Evolutionary conservation across 2,113 vertebrate species (phyloP).

Genomic region (Hydrochoerus hydrochaeris): DNA sequence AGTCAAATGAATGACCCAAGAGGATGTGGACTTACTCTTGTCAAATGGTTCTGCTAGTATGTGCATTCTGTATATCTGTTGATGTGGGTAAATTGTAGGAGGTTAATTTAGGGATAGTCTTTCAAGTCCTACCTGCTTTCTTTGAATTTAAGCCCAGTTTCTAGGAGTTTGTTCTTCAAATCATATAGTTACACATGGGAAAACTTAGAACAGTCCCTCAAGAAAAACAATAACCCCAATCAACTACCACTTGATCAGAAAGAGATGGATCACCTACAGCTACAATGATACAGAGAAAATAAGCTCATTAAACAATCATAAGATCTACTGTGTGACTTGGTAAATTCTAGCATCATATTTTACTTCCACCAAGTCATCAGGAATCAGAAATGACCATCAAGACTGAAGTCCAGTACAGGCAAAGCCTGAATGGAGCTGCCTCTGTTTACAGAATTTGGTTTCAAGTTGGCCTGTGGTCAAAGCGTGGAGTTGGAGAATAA

Average conservation of each 20-base stretch:
- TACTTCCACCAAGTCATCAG: neutral
- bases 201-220: neutral
- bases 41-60: neutral
- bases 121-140: neutral
- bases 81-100: neutral
- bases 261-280: fast-evolving
- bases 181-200: neutral
- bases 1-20: neutral
- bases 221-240: too few relatives aligned
- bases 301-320: fast-evolving
- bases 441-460: neutral
- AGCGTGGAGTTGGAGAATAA: fast-evolving
- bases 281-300: neutral
- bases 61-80: neutral
- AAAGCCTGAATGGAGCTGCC: neutral
- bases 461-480: neutral
- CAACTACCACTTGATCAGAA: neutral
- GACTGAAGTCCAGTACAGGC: too few relatives aligned
- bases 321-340: neutral
- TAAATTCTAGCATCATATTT: neutral
- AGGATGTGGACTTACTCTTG: neutral
- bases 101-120: neutral
- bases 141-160: neutral
- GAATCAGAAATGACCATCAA: neutral
- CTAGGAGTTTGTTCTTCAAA: neutral